Evolutionary conservation across 2,113 vertebrate genomes (phyloP), one percentile per base, ranked within the genome.

Genomic region (Phylloscopus trochiloides): DNA sequence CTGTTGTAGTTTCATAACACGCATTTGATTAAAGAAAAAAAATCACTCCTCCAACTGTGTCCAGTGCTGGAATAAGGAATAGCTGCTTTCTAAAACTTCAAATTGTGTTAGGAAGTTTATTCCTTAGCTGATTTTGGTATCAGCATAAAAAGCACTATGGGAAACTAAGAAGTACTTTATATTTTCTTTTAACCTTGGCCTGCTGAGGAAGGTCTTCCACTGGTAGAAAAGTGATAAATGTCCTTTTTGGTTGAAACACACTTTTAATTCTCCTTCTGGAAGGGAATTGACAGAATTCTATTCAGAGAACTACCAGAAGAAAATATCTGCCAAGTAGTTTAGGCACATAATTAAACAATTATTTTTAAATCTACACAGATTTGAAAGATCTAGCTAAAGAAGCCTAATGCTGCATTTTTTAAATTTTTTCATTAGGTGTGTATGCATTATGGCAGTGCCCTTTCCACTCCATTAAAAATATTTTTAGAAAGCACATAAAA

Each of bases 321-420:
- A 96, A 84, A 9, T 70, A 94, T 47, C 68, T 78, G 73, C 55
- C 65, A 71, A 87, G 38, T 26, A 63, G 9, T 80, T 96, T 51
- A 81, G 57, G 61, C 36, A 87, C 51, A 36, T 81, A 78, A 94
- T 78, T 63, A 93, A 93, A 87, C 15, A 34, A 91, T 51, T 75
- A 15, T 72, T 90, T 87, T 65, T 48, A 90, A 78, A 67, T n/a
- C 57, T 57, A 36, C 5, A 65, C 15, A 45, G 28, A 82, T 59
- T 71, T 82, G 65, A 68, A 91, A 74, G 32, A 78, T 55, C 9
- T 91, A 31, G 31, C 40, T 81, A 68, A 90, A 87, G 87, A 68
- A 90, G 52, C 32, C 43, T 51, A 50, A 24, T 28, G 32, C 25
- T 65, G 12, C 34, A 66, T 48, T 66, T 74, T 28, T 14, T 40